Base-by-base conservation (phyloP, 2,888 invertebrate genomes). In the Halictus ligatus region DNA sequence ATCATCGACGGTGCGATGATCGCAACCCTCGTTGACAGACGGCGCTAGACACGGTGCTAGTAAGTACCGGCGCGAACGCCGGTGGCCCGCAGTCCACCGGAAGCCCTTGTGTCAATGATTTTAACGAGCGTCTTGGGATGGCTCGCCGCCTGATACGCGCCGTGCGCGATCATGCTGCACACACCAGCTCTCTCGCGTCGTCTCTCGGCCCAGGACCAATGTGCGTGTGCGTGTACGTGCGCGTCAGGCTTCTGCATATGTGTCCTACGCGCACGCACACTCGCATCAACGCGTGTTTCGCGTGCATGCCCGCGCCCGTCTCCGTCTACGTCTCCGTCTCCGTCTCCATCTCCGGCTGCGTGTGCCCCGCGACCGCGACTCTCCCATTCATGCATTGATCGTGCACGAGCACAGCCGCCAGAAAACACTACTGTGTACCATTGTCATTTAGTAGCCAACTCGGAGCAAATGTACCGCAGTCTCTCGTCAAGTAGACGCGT, bases 321-420 rank as follows among this genome's bases (percentile, higher is more conserved):
- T 69, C 77, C 84, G 83, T 10, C n/a, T 69, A 76, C 84, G 83
- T 10, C n/a, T 80, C 50, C 64, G 25, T 64, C 58, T 69, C 77
- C 84, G 83, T 10, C n/a, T 80, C 50, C 64, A 25, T 64, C 58
- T 69, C 77, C 84, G 84, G 13, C n/a, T 80, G 81, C 83, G 78
- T 89, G 84, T 88, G 88, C 86, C 75, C 72, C 89, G n/a, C 50
- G 88, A 87, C 72, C 89, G 43, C 50, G 88, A 87, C 92, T 86
- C 92, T 84, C 67, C 86, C 94, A 94, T 94, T 95, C 94, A 94
- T 94, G 91, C 94, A 95, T 95, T 93, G 94, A 95, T 95, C 95
- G 94, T 91, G 79, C 82, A 89, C 78, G 81, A 86, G 90, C 90
- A 71, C 60, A 88, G 90, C 89, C 88, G 89, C 80, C 29, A 58